Evolutionary conservation across 2,797 vertebrate species (phyloP).

Genomic region (Menidia menidia): DNA sequence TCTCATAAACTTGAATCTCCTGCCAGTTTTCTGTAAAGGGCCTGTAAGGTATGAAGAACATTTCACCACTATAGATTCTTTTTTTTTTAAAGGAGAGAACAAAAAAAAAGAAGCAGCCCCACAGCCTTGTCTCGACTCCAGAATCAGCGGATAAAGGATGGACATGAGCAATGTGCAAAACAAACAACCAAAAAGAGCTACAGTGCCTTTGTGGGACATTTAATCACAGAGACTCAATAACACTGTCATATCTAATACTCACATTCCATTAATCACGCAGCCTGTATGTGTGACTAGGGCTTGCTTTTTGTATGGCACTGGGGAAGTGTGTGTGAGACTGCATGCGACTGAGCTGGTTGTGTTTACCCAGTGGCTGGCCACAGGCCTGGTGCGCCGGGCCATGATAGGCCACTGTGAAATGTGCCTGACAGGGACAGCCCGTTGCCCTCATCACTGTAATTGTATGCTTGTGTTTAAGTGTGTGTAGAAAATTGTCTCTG

Average conservation of each 20-base stretch:
- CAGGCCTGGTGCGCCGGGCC: slow-evolving; percentile 66
- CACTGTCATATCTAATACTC: slow-evolving; percentile 68
- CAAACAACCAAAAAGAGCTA: slow-evolving; percentile 36
- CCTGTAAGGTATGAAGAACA: slow-evolving; percentile 51
- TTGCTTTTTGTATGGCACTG: slow-evolving; percentile 45
- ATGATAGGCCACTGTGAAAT: slow-evolving; percentile 85
- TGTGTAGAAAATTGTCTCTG: neutral
- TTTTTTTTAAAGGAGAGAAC: slow-evolving; percentile 21
- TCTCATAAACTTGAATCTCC: slow-evolving; percentile 41
- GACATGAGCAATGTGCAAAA: slow-evolving; percentile 19
- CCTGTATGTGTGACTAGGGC: slow-evolving; percentile 51
- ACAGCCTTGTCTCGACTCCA: slow-evolving; percentile 35
- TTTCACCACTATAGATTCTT: slow-evolving; percentile 72
- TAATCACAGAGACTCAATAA: slow-evolving; percentile 60
- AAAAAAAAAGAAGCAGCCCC: slow-evolving; percentile 10
- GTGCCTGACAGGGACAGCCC: slow-evolving; percentile 77
- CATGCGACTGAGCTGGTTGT: slow-evolving; percentile 63
- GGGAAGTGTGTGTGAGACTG: slow-evolving; percentile 47
- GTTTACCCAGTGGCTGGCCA: slow-evolving; percentile 80
- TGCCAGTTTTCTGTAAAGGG: slow-evolving; percentile 48
- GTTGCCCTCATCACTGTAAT: slow-evolving; percentile 57
- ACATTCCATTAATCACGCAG: slow-evolving; percentile 79
- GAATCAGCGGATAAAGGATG: slow-evolving; percentile 41
- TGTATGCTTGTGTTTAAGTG: slow-evolving; percentile 32
- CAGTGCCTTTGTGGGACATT: slow-evolving; percentile 55